Percentiles rank a stretch among this genome's conserved stretches.
phyloP scores from a whole-genome alignment of 2,113 vertebrate species.

The Brachyhypopomus occidentalis region DNA sequence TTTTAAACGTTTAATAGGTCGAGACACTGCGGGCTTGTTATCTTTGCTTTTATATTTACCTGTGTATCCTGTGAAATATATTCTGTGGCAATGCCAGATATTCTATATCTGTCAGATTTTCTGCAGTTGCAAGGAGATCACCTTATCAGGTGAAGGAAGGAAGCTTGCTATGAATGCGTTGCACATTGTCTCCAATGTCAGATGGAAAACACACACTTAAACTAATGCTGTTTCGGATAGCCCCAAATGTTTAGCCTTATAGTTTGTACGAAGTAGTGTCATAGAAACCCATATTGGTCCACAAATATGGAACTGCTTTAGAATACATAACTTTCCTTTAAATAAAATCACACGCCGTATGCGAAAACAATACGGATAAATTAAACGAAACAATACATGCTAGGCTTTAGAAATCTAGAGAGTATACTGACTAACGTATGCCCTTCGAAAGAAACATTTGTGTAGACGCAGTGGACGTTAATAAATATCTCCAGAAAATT shows the following conservation, averaged over 20 bases:
- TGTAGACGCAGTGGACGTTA: too few relatives aligned
- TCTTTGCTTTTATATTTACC: constrained; percentile 23
- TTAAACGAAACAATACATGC: too few relatives aligned
- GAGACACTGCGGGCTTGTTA: constrained; percentile 54
- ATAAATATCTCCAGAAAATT: too few relatives aligned
- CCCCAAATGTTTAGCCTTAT: background rate
- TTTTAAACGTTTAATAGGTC: constrained; percentile 56
- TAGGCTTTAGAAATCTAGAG: too few relatives aligned
- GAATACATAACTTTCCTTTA: too few relatives aligned
- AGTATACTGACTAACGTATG: too few relatives aligned
- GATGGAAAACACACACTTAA: background rate
- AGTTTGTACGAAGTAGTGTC: background rate
- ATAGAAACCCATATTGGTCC: too few relatives aligned
- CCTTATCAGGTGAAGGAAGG: background rate
- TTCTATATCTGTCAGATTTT: background rate
- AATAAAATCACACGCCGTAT: too few relatives aligned
- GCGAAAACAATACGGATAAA: too few relatives aligned
- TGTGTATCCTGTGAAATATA: background rate
- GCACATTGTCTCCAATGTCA: background rate
- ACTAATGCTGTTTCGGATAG: background rate
- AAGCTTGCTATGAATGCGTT: background rate
- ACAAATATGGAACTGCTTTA: too few relatives aligned
- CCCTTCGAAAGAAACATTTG: too few relatives aligned
- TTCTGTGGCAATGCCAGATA: background rate
- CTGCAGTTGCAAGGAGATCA: background rate